Conservation (phyloP, 2,113 vertebrate species). For the Hydrochoerus hydrochaeris region DNA sequence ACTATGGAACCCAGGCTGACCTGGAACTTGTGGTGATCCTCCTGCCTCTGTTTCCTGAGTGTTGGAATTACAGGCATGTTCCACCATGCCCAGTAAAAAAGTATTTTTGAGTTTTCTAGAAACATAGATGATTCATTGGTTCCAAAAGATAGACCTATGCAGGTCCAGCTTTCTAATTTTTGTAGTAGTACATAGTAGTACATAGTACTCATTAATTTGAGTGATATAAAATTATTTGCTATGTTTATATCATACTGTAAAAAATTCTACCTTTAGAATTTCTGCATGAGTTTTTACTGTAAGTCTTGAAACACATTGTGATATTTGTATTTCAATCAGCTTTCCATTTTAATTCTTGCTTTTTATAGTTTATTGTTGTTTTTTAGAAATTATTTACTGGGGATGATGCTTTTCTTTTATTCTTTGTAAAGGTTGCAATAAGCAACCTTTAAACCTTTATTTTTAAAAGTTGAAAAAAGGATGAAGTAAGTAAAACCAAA, state of each 20-base stretch:
- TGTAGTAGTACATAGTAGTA: neutral
- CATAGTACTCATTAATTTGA: neutral
- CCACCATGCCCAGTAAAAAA: neutral
- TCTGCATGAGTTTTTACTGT: neutral
- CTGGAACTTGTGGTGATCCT: neutral
- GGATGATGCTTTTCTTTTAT: neutral
- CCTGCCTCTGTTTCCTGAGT: neutral
- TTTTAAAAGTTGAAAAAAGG: neutral
- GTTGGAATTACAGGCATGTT: neutral
- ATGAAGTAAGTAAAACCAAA: neutral
- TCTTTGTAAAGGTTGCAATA: neutral
- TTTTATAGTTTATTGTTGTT: conserved; percentile 26
- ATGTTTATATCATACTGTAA: neutral
- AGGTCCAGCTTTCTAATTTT: neutral
- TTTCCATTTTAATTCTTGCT: conserved; percentile 44
- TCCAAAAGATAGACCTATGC: neutral
- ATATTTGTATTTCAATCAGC: neutral
- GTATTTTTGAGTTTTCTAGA: neutral
- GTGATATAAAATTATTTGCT: neutral
- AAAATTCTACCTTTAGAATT: neutral
- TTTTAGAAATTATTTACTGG: neutral
- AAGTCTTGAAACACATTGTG: neutral
- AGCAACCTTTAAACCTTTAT: no score
- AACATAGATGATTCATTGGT: conserved; percentile 17
- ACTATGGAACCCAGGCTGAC: neutral